These are phyloP conservation scores for Acrocera orbiculus DNA, from an alignment of 2,888 invertebrate species.

Conservation along the genomic window DNA sequence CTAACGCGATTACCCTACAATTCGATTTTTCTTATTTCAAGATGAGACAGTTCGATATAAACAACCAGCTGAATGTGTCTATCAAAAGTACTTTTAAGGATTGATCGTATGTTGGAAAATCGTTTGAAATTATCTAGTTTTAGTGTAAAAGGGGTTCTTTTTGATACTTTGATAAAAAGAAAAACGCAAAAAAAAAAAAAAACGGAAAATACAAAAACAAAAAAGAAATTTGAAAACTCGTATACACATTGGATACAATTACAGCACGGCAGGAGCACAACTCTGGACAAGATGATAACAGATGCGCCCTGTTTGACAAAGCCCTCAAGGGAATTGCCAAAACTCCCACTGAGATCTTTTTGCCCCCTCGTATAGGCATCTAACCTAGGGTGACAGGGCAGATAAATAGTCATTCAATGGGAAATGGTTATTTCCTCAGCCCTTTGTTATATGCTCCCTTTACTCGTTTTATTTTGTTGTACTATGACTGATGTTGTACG, in stretches of 20 bases:
- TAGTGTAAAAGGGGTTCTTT: background rate
- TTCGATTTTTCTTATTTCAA: slow-evolving; percentile 23
- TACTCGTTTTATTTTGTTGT: too few species aligned
- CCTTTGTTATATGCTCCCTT: background rate
- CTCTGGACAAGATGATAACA: slow-evolving; percentile 15
- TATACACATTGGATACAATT: slow-evolving; percentile 17
- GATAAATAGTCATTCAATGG: slow-evolving; percentile 10
- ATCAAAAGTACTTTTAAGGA: slow-evolving; percentile 6
- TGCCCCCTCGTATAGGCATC: slow-evolving; percentile 2
- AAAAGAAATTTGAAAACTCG: slow-evolving; percentile 13
- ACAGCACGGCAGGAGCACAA: slow-evolving; percentile 8
- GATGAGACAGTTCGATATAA: background rate
- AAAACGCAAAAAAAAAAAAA: slow-evolving; percentile 1
- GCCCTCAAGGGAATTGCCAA: slow-evolving; percentile 15
- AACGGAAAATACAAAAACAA: slow-evolving; percentile 4
- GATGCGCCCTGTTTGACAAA: slow-evolving; percentile 18
- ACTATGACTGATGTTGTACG: too few species aligned
- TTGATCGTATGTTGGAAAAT: slow-evolving; percentile 4
- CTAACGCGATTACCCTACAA: slow-evolving; percentile 32
- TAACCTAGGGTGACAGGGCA: slow-evolving; percentile 4
- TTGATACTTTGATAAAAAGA: background rate
- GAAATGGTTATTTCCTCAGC: slow-evolving; percentile 4
- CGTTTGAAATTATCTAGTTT: background rate
- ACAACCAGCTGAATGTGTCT: background rate
- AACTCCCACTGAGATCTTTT: slow-evolving; percentile 17